Base-by-base conservation (phyloP, 1,140 invertebrate genomes). In the Achatina immaculata region DNA sequence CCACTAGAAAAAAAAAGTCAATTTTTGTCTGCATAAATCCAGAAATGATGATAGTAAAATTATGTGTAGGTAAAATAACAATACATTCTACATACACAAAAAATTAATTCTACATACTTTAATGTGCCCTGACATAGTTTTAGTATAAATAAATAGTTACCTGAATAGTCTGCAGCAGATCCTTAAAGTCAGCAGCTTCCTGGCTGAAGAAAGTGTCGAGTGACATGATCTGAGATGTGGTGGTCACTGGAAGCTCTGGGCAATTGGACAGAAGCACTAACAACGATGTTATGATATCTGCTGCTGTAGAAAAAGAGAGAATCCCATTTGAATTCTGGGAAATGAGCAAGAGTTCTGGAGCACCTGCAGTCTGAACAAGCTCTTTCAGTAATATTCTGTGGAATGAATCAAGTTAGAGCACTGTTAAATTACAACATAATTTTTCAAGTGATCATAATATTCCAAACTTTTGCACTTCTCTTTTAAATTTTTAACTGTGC, bases 331-430 rank as follows among this genome's bases (percentile, higher is more conserved):
- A 68, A 75, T 79, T 28, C 69, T 77, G 28, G 78, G 80, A 9
- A 65, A 80, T 55, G 78, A 86, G 82, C 45, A 89, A 81, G 24
- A 89, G 81, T 73, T 89, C 88, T 14, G 89, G 88, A 28, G 87
- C 87, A 48, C 89, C 89, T 55, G 86, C 86, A 21, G 86, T 86
- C 66, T 89, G 88, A 14, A 88, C 83, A 82, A 90, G 81, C 72
- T 90, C 88, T 78, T 84, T 85, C 14, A 81, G 76, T 34, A 89
- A 65, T 14, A 87, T 84, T 75, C 89, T 90, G 80, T 55, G 82
- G 83, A 72, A 65, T 9, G 75, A n/a, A n/a, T n/a, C n/a, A n/a
- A n/a, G n/a, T n/a, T n/a, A n/a, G n/a, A n/a, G n/a, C n/a, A n/a
- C n/a, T n/a, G n/a, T n/a, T n/a, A n/a, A n/a, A n/a, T n/a, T n/a